Evolutionary conservation across 2,113 vertebrate species (phyloP), one percentile per base, ranked within the genome.

Genomic region (Cryptomyrus ogoouensis): DNA sequence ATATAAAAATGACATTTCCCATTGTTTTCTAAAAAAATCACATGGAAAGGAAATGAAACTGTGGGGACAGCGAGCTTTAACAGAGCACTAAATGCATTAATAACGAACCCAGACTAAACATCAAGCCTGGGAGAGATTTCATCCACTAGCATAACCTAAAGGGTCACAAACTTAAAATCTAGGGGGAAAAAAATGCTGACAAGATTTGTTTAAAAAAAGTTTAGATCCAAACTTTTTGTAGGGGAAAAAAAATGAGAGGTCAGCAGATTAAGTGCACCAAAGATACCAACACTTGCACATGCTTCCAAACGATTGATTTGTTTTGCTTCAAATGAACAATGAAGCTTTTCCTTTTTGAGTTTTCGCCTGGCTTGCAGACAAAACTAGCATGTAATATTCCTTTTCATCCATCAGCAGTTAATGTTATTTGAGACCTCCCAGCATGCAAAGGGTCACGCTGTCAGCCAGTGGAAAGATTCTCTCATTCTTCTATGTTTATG

Each of bases 401-500:
- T 44, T 74, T 21, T 83, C 46, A 42, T 35, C 47, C 70, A 70
- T 49, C 44, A 47, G 13, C 47, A 5, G 49, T 49, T 83, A 15
- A 52, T 56, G 70, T 77, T 50, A 74, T 89, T 89, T 50, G 66
- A 89, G 70, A 74, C 42, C 70, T 27, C 49, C 17, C 27, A 53
- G 17, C 88, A 70, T 47, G 46, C 58, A 74, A 80, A 80, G 74
- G 74, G 74, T 80, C 74, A 80, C 74, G 31, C 74, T 80, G 24
- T 86, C 77, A 50, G 56, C 42, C 83, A 56, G 89, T 92, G 91
- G 90, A 92, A 90, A 77, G 84, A 89, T 89, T 90, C 91, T 89
- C 52, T 93, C 90, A 93, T 94, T 94, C 93, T 94, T 91, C 92
- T 93, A 89, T 91, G 91, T 93, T 91, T 92, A 92, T 90, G 91